Conservation (phyloP, 2,113 vertebrate genomes). For the Cheirogaleus medius region DNA sequence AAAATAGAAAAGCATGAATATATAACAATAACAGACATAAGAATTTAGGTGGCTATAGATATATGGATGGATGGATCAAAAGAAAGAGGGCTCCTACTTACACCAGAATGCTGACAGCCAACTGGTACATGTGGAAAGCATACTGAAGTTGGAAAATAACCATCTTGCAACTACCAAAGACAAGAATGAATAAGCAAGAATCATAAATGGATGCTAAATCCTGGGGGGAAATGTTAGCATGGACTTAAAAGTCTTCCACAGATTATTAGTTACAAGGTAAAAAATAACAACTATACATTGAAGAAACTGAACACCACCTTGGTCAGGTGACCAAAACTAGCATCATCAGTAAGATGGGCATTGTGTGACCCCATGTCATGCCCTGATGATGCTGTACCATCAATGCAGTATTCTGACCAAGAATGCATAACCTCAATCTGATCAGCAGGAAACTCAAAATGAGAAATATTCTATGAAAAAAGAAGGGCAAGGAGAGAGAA, state of each 20-base stretch:
- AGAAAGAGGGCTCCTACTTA: neutral
- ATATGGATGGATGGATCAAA: neutral
- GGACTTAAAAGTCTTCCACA: neutral
- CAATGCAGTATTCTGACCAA: neutral
- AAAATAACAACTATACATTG: neutral
- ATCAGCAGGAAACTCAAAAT: neutral
- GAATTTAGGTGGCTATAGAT: neutral
- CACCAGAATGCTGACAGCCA: neutral
- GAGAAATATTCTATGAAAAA: neutral
- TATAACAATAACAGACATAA: neutral
- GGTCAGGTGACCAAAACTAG: neutral
- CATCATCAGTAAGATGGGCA: neutral
- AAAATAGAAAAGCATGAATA: neutral
- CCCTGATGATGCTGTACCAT: neutral
- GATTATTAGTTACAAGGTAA: neutral
- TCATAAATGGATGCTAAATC: neutral
- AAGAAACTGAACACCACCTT: neutral
- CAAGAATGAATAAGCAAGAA: neutral
- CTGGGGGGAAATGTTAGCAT: neutral
- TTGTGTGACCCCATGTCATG: no score
- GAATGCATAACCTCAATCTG: neutral
- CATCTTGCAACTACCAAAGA: neutral
- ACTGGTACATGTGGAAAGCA: neutral
- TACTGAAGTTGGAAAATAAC: neutral
- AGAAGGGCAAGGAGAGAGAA: fast-evolving